Conservation (phyloP, 2,113 vertebrate species). For the Ochotona princeps region DNA sequence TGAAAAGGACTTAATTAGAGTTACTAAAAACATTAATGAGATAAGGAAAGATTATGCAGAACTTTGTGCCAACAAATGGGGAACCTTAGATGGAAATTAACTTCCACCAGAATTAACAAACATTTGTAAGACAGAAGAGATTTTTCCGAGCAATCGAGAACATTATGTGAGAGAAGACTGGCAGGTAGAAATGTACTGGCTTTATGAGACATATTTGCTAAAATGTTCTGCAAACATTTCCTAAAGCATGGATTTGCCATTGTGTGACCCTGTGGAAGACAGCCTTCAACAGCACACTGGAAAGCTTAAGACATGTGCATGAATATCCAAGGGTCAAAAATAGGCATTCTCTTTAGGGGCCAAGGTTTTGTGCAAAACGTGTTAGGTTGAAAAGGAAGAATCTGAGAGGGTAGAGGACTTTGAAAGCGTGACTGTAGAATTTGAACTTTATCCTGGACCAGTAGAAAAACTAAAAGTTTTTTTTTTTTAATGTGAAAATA, state of each 20-base stretch:
- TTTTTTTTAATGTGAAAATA: neutral
- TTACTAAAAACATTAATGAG: constrained; percentile 44
- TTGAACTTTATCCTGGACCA: neutral
- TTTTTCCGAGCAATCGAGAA: neutral
- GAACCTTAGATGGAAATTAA: constrained; percentile 57
- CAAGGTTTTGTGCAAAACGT: neutral
- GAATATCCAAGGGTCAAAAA: neutral
- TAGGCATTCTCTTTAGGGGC: neutral
- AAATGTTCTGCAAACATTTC: neutral
- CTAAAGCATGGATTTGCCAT: neutral
- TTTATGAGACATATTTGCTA: neutral
- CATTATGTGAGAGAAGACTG: neutral
- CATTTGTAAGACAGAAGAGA: neutral
- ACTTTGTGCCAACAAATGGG: constrained; percentile 47
- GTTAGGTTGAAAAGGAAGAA: neutral
- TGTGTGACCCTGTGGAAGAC: too few species aligned
- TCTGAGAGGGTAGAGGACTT: neutral
- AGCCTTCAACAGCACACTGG: neutral
- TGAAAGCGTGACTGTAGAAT: neutral
- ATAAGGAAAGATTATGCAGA: constrained; percentile 55
- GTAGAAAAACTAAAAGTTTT: neutral
- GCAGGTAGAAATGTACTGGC: neutral
- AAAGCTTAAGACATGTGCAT: neutral
- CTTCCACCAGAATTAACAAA: constrained; percentile 46
- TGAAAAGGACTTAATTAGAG: constrained; percentile 69